Evolutionary conservation across 2,113 vertebrate species (phyloP), one percentile per base, ranked within the genome.

Genomic region (Nesogale talazaci): DNA sequence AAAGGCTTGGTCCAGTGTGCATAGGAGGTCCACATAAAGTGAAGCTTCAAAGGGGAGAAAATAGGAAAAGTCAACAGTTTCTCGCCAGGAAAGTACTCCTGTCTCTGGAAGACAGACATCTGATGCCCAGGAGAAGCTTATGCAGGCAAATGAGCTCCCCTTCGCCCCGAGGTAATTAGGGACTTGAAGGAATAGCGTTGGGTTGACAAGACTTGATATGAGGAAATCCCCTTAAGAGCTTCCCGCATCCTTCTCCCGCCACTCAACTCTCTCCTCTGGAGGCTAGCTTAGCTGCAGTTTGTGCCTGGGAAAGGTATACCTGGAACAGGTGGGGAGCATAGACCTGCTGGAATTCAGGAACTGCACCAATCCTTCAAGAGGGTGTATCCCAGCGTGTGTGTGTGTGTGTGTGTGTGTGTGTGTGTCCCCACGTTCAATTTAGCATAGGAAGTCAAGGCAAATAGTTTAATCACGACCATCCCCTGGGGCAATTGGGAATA

Each of bases 391-490:
- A 96, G 92, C 59, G 31, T 36, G 79, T 80, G 38, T 75, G 57
- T 31, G 56, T 9, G 69, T 34, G 36, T 65, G 82, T 14, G 57
- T 81, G 63, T 56, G 59, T 16, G n/a, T 40, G 74, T 15, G n/a
- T 63, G 91, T 83, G 92, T 38, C 17, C 86, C 46, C 90, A 89
- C 63, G 86, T 98, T 98, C 97, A 97, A 98, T 98, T 98, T 96
- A 97, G 96, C 88, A 97, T 95, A 98, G 97, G 98, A 98, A 98
- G 97, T 94, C 81, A 97, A 98, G 97, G 98, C 98, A 98, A 98
- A 98, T 97, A 97, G 97, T 97, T 98, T 98, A 98, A 98, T 98
- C 97, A 98, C 93, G 98, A 97, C 97, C 97, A 98, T 97, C 97
- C 98, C 97, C 92, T 72, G 96, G 96, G 97, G 97, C 98, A 98